A percentile compares a stretch with the other conserved stretches of the same genome.
phyloP scores from a whole-genome alignment of 2,797 vertebrate species.

The Percopsis omiscomaycus region DNA sequence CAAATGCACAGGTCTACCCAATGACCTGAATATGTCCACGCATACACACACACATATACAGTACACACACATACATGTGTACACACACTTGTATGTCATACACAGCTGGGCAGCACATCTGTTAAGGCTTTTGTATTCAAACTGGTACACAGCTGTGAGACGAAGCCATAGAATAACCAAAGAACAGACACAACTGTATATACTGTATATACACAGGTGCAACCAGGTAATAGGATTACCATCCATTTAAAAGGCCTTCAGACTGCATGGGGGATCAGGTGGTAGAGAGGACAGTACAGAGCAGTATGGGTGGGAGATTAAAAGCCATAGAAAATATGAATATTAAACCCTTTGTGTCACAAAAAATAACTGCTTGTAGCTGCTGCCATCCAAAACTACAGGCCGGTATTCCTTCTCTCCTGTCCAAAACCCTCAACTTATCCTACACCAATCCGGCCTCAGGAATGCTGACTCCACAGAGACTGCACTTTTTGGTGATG shows the following conservation, averaged over 20 bases:
- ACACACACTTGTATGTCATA: slow-evolving; percentile 8
- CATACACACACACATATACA: slow-evolving; percentile 48
- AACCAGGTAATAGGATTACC: slow-evolving; percentile 42
- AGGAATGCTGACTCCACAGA: too few relatives aligned
- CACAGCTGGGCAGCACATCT: slow-evolving; percentile 71
- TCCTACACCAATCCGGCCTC: too few relatives aligned
- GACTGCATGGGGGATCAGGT: slow-evolving; percentile 13
- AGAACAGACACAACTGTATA: slow-evolving; percentile 48
- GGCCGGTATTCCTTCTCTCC: too few relatives aligned
- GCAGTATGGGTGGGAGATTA: background rate
- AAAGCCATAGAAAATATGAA: background rate
- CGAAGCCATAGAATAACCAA: slow-evolving; percentile 66
- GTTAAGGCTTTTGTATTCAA: slow-evolving; percentile 64
- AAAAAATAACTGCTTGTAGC: background rate
- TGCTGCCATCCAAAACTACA: background rate
- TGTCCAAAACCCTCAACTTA: too few relatives aligned
- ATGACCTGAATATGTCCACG: background rate
- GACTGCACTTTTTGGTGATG: too few relatives aligned
- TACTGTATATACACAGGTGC: slow-evolving; percentile 8
- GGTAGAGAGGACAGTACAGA: slow-evolving; percentile 8
- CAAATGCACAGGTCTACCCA: background rate
- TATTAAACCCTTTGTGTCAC: background rate
- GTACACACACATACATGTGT: slow-evolving; percentile 7
- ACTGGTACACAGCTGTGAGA: slow-evolving; percentile 62
- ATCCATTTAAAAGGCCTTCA: slow-evolving; percentile 38